Evolutionary conservation across 53 echinoderm and acorn worm species (phyloP), one percentile per base, ranked within the genome.

Genomic region (Henricia sp.): DNA sequence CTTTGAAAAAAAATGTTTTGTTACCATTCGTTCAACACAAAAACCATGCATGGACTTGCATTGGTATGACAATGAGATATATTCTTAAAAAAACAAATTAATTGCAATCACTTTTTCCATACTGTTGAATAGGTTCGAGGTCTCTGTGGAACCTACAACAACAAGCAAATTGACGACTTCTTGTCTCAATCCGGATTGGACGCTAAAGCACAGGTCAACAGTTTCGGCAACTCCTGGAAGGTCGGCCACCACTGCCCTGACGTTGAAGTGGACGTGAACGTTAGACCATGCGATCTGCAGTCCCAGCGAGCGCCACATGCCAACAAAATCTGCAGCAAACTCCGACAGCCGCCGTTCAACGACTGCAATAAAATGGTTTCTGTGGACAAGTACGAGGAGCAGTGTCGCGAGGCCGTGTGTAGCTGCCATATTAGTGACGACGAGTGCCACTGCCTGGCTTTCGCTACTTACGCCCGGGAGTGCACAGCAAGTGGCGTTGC

Each of bases 161-260:
- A 72, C 74, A 73, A 58, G 9, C 88, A 84, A 37, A 62, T 41
- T 38, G 91, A 93, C 62, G 94, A 93, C 83, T 91, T 85, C 85
- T 62, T 14, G 5, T 54, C 90, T 24, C 70, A 57, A 25, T 14
- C 14, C 13, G 96, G 94, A 12, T 35, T 80, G 65, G 88, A 94
- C 53, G 85, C 89, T 14, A 94, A 94, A 64, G 89, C 90, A 3
- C 86, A 88, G 53, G 72, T 92, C 37, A 42, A 56, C 46, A 50
- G 84, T 16, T 94, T 96, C 77, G 96, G 89, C 10, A 96, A 96
- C 83, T 92, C 92, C 30, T 96, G 93, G 91, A 96, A 96, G 63
- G 52, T 68, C 12, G 88, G 87, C 16, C 72, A 64, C 17, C 68
- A 88, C 29, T 96, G 96, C 52, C 82, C 52, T 17, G 90, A 96